A percentile compares a stretch with the other conserved stretches of the same genome.
These are phyloP conservation scores for Zapornia atra DNA, from an alignment of 2,113 vertebrate species.

Conservation along the genomic window DNA sequence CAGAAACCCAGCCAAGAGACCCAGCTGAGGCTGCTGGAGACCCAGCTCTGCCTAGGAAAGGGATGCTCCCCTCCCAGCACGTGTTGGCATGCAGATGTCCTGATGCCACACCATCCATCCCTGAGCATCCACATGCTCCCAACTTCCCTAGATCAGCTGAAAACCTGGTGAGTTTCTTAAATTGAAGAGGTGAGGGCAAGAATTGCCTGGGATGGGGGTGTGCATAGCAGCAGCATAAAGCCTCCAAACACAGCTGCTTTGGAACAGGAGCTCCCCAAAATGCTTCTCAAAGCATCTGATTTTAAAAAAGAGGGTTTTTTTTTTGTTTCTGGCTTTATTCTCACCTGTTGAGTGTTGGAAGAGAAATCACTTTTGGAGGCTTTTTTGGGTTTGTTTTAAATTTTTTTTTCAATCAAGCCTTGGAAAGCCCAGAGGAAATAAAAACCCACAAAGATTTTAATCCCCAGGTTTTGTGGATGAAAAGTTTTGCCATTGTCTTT, in stretches of 20 bases:
- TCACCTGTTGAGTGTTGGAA: background rate
- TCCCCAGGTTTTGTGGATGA: background rate
- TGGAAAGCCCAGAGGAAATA: background rate
- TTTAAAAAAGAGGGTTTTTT: fast-evolving
- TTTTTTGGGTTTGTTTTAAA: no score
- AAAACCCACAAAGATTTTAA: background rate
- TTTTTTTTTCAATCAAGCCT: background rate
- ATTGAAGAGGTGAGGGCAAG: background rate
- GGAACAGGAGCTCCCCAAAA: background rate
- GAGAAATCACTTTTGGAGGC: fast-evolving
- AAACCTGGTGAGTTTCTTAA: background rate
- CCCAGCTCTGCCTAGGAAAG: background rate
- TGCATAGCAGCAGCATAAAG: background rate
- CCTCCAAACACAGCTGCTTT: background rate
- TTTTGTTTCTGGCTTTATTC: background rate
- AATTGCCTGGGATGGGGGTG: background rate
- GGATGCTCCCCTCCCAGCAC: background rate
- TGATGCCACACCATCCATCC: background rate
- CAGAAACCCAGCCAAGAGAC: background rate
- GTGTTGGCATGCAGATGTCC: fast-evolving
- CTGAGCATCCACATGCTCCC: fast-evolving
- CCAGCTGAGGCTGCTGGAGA: background rate
- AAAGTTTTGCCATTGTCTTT: background rate
- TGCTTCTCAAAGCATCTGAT: background rate
- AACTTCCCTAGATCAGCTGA: fast-evolving